Conservation (phyloP, 2,888 invertebrate genomes). For the Macrophya annulata region DNA sequence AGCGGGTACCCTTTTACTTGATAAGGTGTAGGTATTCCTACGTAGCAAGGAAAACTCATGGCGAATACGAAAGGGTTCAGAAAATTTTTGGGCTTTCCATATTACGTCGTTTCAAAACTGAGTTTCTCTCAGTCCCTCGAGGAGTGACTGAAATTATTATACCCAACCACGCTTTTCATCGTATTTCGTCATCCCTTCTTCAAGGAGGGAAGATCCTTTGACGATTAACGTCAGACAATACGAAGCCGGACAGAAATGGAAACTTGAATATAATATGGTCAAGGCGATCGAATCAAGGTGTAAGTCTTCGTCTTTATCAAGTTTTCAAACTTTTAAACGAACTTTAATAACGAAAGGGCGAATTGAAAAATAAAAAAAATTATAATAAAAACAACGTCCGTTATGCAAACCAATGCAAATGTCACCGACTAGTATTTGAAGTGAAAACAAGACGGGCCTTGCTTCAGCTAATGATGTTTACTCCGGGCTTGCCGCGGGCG, state of each 20-base stretch:
- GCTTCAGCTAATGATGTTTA: conserved; percentile 69
- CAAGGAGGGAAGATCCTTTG: too few species aligned
- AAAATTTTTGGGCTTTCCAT: background rate
- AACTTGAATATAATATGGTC: background rate
- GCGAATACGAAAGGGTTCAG: background rate
- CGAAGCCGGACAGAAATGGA: background rate
- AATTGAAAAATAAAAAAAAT: too few species aligned
- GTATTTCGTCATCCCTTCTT: background rate
- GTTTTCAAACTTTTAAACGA: too few species aligned
- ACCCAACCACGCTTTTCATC: background rate
- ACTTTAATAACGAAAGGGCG: too few species aligned
- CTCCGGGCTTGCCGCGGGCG: conserved; percentile 53
- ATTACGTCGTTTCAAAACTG: background rate
- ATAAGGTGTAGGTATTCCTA: background rate
- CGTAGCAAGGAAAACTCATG: background rate
- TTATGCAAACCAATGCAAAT: conserved; percentile 70
- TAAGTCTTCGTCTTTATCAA: too few species aligned
- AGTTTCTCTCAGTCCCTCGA: background rate
- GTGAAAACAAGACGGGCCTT: conserved; percentile 68
- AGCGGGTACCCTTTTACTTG: conserved; percentile 5
- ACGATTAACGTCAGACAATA: too few species aligned
- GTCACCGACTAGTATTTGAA: conserved; percentile 66
- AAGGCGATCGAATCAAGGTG: background rate
- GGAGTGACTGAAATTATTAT: too few species aligned
- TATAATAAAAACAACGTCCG: conserved; percentile 65